phyloP scores from a whole-genome alignment of 2,113 vertebrate species.

The Trinectes maculatus region DNA sequence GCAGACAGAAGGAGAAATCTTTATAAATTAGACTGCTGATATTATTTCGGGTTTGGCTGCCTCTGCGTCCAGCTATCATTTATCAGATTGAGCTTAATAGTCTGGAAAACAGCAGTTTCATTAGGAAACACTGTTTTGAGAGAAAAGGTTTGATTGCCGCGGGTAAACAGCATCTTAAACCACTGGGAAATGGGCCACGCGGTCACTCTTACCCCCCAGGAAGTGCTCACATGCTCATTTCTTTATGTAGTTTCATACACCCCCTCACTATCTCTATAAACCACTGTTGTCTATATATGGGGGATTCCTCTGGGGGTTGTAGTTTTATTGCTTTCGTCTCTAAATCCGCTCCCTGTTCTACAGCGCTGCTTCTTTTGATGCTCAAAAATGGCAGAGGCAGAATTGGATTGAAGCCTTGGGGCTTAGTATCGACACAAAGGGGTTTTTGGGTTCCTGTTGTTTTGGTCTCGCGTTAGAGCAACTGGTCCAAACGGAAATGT shows the following conservation, averaged over 20 bases:
- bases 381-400: constrained; percentile 26
- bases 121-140: too few relatives aligned
- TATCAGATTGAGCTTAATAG: background rate
- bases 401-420: constrained; percentile 18
- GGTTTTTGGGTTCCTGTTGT: constrained; percentile 24
- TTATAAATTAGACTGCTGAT: background rate
- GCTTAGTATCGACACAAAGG: constrained; percentile 6
- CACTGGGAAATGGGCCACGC: constrained; percentile 37
- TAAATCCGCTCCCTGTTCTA: constrained; percentile 35
- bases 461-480: constrained; percentile 5
- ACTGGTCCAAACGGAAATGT: background rate
- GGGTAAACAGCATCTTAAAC: constrained; percentile 22
- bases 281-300: constrained; percentile 44
- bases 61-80: constrained; percentile 18
- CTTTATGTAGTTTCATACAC: constrained; percentile 36
- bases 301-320: constrained; percentile 13
- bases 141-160: constrained; percentile 2
- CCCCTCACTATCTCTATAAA: constrained; percentile 53
- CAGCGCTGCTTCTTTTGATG: constrained; percentile 37
- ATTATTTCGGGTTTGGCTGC: background rate
- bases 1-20: background rate
- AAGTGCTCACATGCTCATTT: constrained; percentile 25
- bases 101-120: too few relatives aligned
- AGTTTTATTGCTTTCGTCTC: constrained; percentile 42
- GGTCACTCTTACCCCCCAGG: constrained; percentile 51